phyloP scores from a whole-genome alignment of 2,888 invertebrate genomes.

The Diachrysia chrysitis region DNA sequence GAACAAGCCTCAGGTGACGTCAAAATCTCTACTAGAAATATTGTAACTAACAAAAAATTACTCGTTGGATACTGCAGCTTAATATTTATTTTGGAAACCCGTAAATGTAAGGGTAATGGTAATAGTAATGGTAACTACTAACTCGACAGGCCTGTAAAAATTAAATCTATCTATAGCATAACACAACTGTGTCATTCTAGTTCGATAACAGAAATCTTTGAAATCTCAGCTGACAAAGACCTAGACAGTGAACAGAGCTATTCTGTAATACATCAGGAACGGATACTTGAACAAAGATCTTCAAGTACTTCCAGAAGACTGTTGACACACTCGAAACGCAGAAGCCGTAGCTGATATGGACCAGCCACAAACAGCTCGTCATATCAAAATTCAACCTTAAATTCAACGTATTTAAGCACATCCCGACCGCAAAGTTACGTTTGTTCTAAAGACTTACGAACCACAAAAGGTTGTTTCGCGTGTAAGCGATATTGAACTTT shows the following conservation, averaged over 20 bases:
- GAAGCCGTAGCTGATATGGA: slow-evolving; percentile 33
- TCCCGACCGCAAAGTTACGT: slow-evolving; percentile 16
- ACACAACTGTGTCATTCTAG: not conserved
- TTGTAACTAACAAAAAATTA: no score
- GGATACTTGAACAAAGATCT: slow-evolving; percentile 52
- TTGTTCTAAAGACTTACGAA: slow-evolving; percentile 22
- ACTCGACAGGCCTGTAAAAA: no score
- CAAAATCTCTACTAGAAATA: no score
- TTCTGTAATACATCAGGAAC: slow-evolving; percentile 50
- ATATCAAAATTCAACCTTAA: slow-evolving; percentile 40
- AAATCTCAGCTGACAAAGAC: not conserved
- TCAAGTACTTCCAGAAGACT: slow-evolving; percentile 46
- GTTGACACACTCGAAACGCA: slow-evolving; percentile 56
- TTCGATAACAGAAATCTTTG: not conserved
- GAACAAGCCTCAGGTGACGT: no score
- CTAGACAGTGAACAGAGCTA: slow-evolving; percentile 18
- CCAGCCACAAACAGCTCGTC: not conserved
- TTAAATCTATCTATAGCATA: no score
- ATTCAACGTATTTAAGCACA: not conserved
- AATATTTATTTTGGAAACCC: no score
- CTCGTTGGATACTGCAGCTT: no score
- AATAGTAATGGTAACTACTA: no score
- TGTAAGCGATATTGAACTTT: slow-evolving; percentile 42
- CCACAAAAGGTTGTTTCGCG: slow-evolving; percentile 7
- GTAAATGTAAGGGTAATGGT: no score